Evolutionary conservation across 2,888 invertebrate species (phyloP).

Genomic region (Stenodera caucasica): DNA sequence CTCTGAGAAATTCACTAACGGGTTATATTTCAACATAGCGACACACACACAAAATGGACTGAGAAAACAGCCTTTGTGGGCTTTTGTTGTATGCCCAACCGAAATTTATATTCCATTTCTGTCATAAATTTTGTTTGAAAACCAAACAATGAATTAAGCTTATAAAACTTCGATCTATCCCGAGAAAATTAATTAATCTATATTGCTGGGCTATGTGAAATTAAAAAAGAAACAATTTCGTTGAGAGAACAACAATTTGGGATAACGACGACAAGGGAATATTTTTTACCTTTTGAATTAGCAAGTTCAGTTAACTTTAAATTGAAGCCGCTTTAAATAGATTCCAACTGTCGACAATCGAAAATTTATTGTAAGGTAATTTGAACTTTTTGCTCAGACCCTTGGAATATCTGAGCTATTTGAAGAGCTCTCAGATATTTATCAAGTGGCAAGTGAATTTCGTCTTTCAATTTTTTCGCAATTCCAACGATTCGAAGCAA

Average conservation of each 20-base stretch:
- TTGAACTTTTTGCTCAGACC: too few species aligned
- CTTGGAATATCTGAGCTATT: background rate
- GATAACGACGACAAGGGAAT: too few species aligned
- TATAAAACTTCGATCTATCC: slow-evolving; percentile 19
- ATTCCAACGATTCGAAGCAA: too few species aligned
- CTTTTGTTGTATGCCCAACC: slow-evolving; percentile 25
- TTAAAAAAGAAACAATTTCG: background rate
- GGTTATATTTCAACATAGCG: slow-evolving; percentile 24
- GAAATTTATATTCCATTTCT: slow-evolving; percentile 37
- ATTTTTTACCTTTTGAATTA: too few species aligned
- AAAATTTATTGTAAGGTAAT: background rate
- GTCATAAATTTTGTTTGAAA: slow-evolving; percentile 32
- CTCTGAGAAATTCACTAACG: slow-evolving; percentile 22
- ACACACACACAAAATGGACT: slow-evolving; percentile 27
- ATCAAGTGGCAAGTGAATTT: too few species aligned
- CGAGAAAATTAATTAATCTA: slow-evolving; percentile 25
- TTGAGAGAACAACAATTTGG: too few species aligned
- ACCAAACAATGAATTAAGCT: slow-evolving; percentile 18
- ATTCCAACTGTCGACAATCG: background rate
- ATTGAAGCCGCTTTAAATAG: background rate
- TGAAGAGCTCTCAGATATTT: too few species aligned
- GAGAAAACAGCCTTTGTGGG: slow-evolving; percentile 26
- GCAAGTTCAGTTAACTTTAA: background rate
- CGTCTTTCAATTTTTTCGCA: too few species aligned
- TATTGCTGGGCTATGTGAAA: too few species aligned